phyloP scores from a whole-genome alignment of 2,888 invertebrate species.

The Tholera decimalis region DNA sequence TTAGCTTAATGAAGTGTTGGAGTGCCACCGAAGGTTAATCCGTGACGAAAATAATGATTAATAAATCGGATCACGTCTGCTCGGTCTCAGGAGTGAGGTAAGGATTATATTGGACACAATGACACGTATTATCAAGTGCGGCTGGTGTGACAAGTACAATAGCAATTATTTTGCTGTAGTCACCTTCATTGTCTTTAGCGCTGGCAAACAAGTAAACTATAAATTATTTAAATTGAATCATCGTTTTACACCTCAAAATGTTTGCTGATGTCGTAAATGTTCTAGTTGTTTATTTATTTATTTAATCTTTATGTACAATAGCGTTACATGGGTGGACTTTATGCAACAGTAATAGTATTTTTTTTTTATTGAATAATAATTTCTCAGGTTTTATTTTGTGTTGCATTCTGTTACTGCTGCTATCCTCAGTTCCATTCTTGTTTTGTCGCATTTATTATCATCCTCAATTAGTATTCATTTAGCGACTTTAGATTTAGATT shows the following conservation, averaged over 20 bases:
- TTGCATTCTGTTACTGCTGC: conserved; percentile 1
- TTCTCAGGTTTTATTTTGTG: conserved; percentile 6
- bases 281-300: conserved; percentile 38
- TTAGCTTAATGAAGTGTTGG: conserved; percentile 56
- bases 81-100: conserved; percentile 81
- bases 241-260: conserved; percentile 62
- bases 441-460: no score
- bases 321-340: no score
- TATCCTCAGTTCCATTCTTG: not conserved
- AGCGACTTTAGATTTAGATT: no score
- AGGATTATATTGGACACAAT: conserved; percentile 82
- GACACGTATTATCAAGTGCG: conserved; percentile 77
- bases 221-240: conserved; percentile 67
- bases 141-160: conserved; percentile 66
- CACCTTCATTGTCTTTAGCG: conserved; percentile 64
- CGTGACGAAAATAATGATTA: conserved; percentile 72
- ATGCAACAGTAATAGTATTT: no score
- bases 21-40: conserved; percentile 69
- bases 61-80: conserved; percentile 84
- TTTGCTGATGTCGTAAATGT: conserved; percentile 50
- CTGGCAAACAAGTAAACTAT: conserved; percentile 64
- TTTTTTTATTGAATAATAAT: conserved; percentile 18
- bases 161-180: conserved; percentile 67
- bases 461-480: no score
- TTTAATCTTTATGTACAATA: no score